Percentiles rank a stretch among this genome's conserved stretches.
These are phyloP conservation scores for Barnardius zonarius DNA, from an alignment of 2,113 vertebrate genomes.

Conservation along the genomic window DNA sequence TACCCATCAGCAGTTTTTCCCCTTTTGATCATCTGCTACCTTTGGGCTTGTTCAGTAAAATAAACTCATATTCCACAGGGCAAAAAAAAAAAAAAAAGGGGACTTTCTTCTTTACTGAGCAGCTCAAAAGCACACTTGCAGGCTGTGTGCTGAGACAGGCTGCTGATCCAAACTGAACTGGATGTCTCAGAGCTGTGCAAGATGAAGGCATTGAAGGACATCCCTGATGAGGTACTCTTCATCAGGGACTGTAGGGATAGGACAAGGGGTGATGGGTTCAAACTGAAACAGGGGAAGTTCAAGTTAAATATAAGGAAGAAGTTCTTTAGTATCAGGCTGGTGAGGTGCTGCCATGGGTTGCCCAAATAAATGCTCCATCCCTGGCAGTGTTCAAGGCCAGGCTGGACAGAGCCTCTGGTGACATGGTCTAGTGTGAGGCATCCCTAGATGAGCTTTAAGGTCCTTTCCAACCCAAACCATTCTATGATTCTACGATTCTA, in stretches of 20 bases:
- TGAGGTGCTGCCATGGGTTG: not conserved
- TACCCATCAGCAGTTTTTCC: not conserved
- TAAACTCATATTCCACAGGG: not conserved
- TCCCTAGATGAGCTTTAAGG: not conserved
- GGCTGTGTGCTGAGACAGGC: not conserved
- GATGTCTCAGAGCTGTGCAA: rapidly evolving
- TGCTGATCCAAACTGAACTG: rapidly evolving
- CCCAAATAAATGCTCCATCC: not conserved
- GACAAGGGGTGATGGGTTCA: not conserved
- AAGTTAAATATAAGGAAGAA: not conserved
- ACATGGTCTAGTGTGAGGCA: not conserved
- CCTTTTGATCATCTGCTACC: not conserved
- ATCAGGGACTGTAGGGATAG: not conserved
- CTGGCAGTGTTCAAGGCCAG: not conserved
- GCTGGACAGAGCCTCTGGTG: not conserved
- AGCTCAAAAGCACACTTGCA: not conserved
- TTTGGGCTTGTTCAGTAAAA: not conserved
- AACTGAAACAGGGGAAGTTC: not conserved
- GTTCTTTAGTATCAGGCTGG: not conserved
- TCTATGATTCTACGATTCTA: not conserved
- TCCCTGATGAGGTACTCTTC: not conserved
- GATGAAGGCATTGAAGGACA: not conserved
- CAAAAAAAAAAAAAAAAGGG: not conserved
- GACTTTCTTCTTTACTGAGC: not conserved
- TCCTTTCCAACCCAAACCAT: not conserved